Evolutionary conservation across 2,888 invertebrate species (phyloP).

Genomic region (Apantesis nais): DNA sequence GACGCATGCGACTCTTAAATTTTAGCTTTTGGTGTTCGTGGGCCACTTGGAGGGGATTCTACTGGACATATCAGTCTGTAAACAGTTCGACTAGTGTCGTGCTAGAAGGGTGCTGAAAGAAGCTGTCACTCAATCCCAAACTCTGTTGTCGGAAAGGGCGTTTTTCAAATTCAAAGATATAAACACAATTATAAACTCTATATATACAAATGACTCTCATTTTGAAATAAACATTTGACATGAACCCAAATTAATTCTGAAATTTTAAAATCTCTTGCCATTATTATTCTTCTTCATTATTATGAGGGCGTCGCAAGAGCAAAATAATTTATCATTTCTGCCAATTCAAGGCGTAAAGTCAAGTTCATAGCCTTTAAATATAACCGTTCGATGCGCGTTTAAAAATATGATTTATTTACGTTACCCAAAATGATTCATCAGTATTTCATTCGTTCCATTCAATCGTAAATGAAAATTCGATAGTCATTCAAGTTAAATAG

Average conservation of each 20-base stretch:
- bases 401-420: conserved; percentile 40
- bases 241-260: background rate
- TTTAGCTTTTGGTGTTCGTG: no score
- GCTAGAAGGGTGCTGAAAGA: no score
- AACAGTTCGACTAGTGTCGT: no score
- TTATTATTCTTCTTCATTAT: background rate
- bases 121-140: no score
- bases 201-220: background rate
- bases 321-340: conserved; percentile 15
- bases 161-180: background rate
- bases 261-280: background rate
- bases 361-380: conserved; percentile 10
- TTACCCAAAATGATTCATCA: conserved; percentile 42
- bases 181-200: background rate
- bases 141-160: background rate
- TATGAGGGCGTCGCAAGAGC: background rate
- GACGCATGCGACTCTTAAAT: background rate
- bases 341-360: conserved; percentile 20
- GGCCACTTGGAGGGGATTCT: background rate
- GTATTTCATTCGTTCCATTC: conserved; percentile 41
- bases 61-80: background rate
- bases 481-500: conserved; percentile 50
- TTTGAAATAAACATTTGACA: background rate
- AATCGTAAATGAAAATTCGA: conserved; percentile 40
- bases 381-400: conserved; percentile 19